Conservation (phyloP, 1,140 invertebrate genomes). For the Wiebesia pumilae region DNA sequence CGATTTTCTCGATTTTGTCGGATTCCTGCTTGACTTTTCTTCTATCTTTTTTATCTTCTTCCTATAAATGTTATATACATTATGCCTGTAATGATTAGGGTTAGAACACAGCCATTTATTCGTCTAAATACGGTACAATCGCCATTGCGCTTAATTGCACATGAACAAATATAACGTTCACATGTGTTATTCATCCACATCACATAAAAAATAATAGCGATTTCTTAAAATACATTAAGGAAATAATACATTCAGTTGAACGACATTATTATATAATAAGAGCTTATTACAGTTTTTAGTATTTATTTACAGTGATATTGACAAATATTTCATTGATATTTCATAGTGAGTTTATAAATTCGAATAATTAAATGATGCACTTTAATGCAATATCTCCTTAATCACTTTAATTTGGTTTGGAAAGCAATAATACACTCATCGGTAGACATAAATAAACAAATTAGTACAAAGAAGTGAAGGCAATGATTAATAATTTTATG, state of each 20-base stretch:
- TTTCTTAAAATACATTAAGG: not conserved
- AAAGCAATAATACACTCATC: conserved; percentile 11
- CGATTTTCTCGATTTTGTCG: conserved; percentile 76
- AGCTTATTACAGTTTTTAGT: not conserved
- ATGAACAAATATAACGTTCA: not conserved
- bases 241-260: not conserved
- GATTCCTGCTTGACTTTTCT: conserved; percentile 77
- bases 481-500: conserved; percentile 15
- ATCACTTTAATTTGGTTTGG: conserved; percentile 7
- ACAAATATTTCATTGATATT: not conserved
- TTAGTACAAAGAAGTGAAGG: conserved; percentile 4
- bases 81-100: conserved; percentile 54
- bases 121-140: conserved; percentile 30
- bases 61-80: conserved; percentile 76
- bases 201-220: not conserved
- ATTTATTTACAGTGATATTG: not conserved
- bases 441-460: not conserved
- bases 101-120: conserved; percentile 39
- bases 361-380: not conserved
- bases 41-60: conserved; percentile 81
- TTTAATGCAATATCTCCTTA: conserved; percentile 26
- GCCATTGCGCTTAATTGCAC: not conserved
- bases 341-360: not conserved
- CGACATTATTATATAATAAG: not conserved
- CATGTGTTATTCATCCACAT: not conserved